A percentile compares a stretch with the other conserved stretches of the same genome.
Evolutionary conservation across 2,113 vertebrate species (phyloP).

Genomic region (Puffinus mauretanicus): DNA sequence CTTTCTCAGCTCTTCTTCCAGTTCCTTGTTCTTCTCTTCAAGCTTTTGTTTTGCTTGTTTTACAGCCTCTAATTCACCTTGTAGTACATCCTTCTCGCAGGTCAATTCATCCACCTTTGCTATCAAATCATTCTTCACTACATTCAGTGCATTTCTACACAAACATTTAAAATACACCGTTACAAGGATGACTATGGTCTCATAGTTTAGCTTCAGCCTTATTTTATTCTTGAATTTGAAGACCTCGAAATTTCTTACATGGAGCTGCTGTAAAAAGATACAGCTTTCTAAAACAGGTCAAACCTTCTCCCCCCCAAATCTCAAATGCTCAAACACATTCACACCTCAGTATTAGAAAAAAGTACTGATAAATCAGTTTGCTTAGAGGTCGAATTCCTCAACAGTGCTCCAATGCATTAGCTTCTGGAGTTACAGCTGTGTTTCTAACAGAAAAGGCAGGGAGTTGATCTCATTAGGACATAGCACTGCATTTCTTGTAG

Average conservation of each 20-base stretch:
- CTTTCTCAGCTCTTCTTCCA: conserved; percentile 95
- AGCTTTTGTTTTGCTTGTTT: conserved; percentile 88
- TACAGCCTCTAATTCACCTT: conserved; percentile 86
- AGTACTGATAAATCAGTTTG: neutral
- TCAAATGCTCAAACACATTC: neutral
- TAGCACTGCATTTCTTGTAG: neutral
- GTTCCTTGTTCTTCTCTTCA: conserved; percentile 91
- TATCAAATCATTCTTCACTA: conserved; percentile 96
- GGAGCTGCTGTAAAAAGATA: neutral
- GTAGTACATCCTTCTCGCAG: conserved; percentile 92
- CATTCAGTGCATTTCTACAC: conserved; percentile 92
- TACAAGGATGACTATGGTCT: neutral
- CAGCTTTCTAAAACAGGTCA: neutral
- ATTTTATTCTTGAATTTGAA: neutral
- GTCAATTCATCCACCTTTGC: conserved; percentile 89
- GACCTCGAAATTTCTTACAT: neutral
- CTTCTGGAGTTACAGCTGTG: neutral
- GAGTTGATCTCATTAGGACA: neutral
- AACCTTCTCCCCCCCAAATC: neutral
- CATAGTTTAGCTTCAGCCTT: neutral
- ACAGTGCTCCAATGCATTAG: neutral
- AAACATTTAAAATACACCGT: conserved; percentile 1
- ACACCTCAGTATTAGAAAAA: neutral
- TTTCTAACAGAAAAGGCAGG: neutral
- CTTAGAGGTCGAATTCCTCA: neutral